These are phyloP conservation scores for Urophycis tenuis DNA, from an alignment of 2,797 vertebrate species.

Conservation along the genomic window DNA sequence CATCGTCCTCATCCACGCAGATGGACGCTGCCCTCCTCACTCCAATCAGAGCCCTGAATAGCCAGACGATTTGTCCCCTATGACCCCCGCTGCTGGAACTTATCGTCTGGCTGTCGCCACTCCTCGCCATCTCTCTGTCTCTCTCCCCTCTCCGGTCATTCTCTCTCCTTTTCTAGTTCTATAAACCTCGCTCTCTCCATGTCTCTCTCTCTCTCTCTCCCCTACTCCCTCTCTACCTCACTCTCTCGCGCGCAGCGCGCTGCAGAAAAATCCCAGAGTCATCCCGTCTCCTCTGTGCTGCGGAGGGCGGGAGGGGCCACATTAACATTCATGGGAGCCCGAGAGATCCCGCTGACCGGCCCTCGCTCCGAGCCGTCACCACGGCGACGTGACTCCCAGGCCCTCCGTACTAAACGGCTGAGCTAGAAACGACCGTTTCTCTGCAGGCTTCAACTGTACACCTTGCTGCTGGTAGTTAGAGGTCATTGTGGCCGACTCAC, in stretches of 20 bases:
- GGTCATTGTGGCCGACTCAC: background rate
- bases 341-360: background rate
- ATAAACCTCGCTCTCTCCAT: background rate
- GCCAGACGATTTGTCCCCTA: background rate
- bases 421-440: background rate
- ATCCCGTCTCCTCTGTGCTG: background rate
- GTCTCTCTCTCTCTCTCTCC: too few relatives aligned
- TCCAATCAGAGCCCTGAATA: background rate
- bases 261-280: constrained; percentile 5
- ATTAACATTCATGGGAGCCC: background rate
- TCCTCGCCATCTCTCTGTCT: background rate
- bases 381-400: background rate
- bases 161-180: too few relatives aligned
- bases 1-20: background rate
- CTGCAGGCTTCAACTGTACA: background rate
- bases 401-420: background rate
- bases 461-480: background rate
- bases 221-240: background rate
- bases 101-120: background rate
- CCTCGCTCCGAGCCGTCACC: background rate
- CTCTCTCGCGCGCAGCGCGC: background rate
- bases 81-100: background rate
- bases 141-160: too few relatives aligned
- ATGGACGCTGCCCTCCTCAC: background rate
- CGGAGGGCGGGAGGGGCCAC: background rate